Base-by-base conservation (phyloP, 2,888 invertebrate genomes). In the Agrilus mali region DNA sequence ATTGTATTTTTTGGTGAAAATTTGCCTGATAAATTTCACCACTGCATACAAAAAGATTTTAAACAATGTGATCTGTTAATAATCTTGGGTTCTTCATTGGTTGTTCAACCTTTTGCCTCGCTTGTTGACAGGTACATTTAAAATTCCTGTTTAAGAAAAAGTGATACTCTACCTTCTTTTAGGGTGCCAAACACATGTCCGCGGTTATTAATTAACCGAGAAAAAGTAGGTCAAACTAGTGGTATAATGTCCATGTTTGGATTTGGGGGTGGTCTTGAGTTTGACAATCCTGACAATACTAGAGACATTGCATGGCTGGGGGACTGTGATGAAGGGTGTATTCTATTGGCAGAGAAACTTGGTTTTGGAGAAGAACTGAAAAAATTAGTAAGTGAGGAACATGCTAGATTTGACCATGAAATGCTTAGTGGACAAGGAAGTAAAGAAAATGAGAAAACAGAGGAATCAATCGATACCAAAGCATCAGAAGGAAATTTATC, bases 1-100 rank as follows among this genome's bases (percentile, higher is more conserved):
- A 90, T 97, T 54, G 85, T 95, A 12, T 94, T 97, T 69, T 97
- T 95, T 65, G 95, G 95, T 0, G 95, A 96, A 71, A 77, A 77
- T 60, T 72, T 96, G 13, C 94, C 96, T 0, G 68, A 72, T 0
- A 72, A 80, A 50, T 96, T 94, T 61, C 82, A 85, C 54, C 60
- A 64, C 6, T 73, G 78, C 50, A 72, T 83, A 8, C 69, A 73
- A 16, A 67, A 71, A 53, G 95, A 96, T 68, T 89, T 96, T 60
- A 69, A 75, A 35, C 70, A 82, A 44, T 95, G 94, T 61, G 94
- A 96, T 66, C 71, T 96, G 57, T 73, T 97, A 17, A 86, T 97
- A 44, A 84, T 97, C 20, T 84, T 97, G 81, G 96, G 96, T 1
- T 94, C 96, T 0, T 95, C 94, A 1, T 71, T 96, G 46, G 84